Evolutionary conservation across 2,797 vertebrate species (phyloP).

Genomic region (Smutsia temminckii): DNA sequence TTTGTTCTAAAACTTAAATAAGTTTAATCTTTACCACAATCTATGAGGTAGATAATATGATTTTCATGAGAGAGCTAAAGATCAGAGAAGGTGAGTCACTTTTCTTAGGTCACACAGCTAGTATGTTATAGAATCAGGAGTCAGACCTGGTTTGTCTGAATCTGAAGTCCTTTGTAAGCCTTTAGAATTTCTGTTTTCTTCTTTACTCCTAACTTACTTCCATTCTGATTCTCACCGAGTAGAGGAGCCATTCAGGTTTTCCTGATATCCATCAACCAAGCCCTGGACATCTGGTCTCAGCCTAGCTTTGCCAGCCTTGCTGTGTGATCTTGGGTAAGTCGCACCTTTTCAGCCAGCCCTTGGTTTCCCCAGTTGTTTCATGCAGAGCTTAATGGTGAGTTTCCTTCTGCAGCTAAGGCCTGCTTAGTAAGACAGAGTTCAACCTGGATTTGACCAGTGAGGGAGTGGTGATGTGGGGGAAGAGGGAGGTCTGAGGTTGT

Average conservation of each 20-base stretch:
- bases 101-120: not conserved
- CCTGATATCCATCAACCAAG: not conserved
- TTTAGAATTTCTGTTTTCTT: not conserved
- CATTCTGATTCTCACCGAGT: not conserved
- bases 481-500: not conserved
- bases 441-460: not conserved
- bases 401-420: not conserved
- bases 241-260: not conserved
- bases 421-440: not conserved
- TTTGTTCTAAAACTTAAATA: not conserved
- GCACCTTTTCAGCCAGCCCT: not conserved
- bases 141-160: not conserved
- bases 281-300: not conserved
- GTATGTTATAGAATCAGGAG: not conserved
- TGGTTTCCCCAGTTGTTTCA: not conserved
- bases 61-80: not conserved
- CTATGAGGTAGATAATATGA: conserved; percentile 14
- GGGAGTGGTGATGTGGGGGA: not conserved
- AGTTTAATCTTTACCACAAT: conserved; percentile 5
- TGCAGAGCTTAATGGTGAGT: not conserved
- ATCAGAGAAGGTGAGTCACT: not conserved
- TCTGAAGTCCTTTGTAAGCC: not conserved
- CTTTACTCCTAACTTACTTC: not conserved
- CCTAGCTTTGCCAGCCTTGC: not conserved
- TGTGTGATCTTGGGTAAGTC: conserved; percentile 1